phyloP scores from a whole-genome alignment of 37 sponge, comb jelly and placozoan genomes.

The Corticium candelabrum region DNA sequence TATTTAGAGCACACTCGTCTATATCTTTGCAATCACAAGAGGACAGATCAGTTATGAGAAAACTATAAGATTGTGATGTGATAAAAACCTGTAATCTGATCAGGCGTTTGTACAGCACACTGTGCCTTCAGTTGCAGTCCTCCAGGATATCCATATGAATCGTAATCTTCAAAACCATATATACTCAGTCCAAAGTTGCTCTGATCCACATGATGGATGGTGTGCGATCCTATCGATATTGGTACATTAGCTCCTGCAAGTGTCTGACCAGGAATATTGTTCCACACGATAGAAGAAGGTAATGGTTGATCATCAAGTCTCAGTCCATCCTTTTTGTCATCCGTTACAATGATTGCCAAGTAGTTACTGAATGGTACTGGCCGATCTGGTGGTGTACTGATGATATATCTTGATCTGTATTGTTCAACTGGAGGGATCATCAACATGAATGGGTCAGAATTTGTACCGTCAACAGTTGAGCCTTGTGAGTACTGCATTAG shows the following conservation, averaged over 20 bases:
- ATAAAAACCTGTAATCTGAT: no score
- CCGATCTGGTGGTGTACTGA: not conserved
- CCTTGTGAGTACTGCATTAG: constrained; percentile 34
- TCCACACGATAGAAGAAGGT: constrained; percentile 12
- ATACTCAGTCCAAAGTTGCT: constrained; percentile 27
- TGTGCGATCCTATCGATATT: not conserved
- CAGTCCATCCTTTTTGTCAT: constrained; percentile 9
- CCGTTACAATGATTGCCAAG: constrained; percentile 21
- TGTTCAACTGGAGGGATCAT: constrained; percentile 57
- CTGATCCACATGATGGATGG: constrained; percentile 16
- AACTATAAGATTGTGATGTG: no score
- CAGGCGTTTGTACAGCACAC: not conserved
- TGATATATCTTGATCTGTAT: constrained; percentile 34
- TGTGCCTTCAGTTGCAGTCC: constrained; percentile 15
- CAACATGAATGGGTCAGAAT: constrained; percentile 45
- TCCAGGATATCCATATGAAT: constrained; percentile 50
- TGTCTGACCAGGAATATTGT: not conserved
- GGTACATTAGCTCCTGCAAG: not conserved
- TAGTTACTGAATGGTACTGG: constrained; percentile 18
- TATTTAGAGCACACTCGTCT: not conserved
- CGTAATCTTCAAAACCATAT: constrained; percentile 30
- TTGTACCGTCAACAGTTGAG: constrained; percentile 7
- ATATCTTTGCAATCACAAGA: not conserved
- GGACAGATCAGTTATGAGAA: no score
- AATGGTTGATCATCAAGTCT: constrained; percentile 10